A percentile compares a stretch with the other conserved stretches of the same genome.
These are phyloP conservation scores for Machimus atricapillus DNA, from an alignment of 2,888 invertebrate species.

Conservation along the genomic window DNA sequence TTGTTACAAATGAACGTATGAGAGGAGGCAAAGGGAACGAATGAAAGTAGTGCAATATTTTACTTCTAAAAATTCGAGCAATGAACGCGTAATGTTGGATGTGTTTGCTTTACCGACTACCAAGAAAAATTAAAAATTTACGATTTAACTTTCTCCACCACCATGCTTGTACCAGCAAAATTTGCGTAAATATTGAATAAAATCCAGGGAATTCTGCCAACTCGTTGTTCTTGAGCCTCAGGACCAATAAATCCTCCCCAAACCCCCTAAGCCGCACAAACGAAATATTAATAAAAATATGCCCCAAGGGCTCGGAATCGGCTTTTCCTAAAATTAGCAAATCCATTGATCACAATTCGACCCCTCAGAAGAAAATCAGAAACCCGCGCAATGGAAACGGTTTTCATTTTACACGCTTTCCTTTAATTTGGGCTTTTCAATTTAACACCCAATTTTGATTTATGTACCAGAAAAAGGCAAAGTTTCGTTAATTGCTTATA, in stretches of 20 bases:
- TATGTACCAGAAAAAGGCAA: background rate
- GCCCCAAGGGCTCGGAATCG: background rate
- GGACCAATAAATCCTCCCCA: background rate
- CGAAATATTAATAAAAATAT: background rate
- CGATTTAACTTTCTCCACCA: background rate
- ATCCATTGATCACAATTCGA: background rate
- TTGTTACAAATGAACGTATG: background rate
- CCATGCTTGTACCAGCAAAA: background rate
- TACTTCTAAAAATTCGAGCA: background rate
- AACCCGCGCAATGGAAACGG: background rate
- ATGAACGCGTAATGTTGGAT: background rate
- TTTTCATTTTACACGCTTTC: background rate
- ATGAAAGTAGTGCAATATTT: background rate
- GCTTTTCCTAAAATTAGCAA: background rate
- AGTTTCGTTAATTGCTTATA: background rate
- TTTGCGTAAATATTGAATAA: background rate
- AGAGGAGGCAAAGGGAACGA: background rate
- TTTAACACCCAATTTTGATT: background rate
- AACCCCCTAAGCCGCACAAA: background rate
- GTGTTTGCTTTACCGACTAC: background rate
- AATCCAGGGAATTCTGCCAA: background rate
- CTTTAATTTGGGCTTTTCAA: background rate
- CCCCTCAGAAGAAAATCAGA: background rate
- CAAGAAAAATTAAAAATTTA: slow-evolving; percentile 10
- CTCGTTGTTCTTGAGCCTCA: background rate